Evolutionary conservation across 2,797 vertebrate species (phyloP).

Genomic region (Limnodromus scolopaceus): DNA sequence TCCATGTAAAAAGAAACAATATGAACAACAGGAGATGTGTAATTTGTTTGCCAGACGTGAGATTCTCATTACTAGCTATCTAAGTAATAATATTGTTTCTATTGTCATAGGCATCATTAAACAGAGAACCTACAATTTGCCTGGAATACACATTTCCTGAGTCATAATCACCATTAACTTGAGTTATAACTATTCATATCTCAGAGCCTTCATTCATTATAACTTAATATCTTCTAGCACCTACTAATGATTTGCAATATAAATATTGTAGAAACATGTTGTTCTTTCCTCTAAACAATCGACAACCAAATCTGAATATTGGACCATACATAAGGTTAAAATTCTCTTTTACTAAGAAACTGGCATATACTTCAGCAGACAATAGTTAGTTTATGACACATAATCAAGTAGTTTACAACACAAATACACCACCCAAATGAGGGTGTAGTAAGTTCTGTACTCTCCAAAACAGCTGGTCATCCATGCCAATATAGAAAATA

Average conservation of each 20-base stretch:
- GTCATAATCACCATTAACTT: background rate
- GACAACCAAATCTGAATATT: background rate
- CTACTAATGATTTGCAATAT: background rate
- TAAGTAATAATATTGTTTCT: background rate
- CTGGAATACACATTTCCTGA: slow-evolving; percentile 37
- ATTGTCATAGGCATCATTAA: background rate
- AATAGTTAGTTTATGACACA: background rate
- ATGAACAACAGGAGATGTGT: background rate
- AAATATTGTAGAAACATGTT: background rate
- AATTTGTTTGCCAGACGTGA: background rate
- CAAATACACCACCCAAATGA: background rate
- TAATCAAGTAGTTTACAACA: background rate
- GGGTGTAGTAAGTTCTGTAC: background rate
- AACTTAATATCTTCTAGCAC: background rate
- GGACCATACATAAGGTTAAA: background rate
- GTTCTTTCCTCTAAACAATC: background rate
- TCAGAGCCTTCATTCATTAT: background rate
- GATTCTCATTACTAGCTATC: background rate
- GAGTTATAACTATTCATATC: background rate
- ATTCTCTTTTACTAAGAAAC: background rate
- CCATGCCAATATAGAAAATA: background rate
- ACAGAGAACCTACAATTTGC: background rate
- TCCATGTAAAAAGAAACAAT: background rate
- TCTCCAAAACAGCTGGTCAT: background rate
- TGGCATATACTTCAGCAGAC: background rate